Evolutionary conservation across 1,140 invertebrate species (phyloP).

Genomic region (Halictus rubicundus): DNA sequence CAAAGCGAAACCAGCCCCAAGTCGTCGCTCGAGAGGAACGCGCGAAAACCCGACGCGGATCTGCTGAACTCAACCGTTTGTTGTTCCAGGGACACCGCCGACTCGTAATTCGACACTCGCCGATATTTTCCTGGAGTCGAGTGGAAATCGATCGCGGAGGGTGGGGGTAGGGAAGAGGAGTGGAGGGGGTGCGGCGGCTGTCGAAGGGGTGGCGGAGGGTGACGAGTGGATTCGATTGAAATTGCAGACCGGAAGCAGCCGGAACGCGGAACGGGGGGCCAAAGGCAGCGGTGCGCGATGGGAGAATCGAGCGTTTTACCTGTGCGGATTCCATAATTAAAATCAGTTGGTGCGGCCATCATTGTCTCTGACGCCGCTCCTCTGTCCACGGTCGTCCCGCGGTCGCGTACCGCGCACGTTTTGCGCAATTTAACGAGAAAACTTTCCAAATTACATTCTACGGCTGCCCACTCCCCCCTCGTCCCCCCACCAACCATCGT

Average conservation of each 20-base stretch:
- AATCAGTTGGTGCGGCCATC: constrained; percentile 64
- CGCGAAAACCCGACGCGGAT: not conserved
- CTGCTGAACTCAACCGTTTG: constrained; percentile 9
- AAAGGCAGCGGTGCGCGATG: constrained; percentile 20
- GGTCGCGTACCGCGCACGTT: constrained; percentile 54
- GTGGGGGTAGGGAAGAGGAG: too few species aligned
- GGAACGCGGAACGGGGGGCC: constrained; percentile 2
- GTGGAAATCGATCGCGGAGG: constrained; percentile 59
- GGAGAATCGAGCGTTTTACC: constrained; percentile 60
- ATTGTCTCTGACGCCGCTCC: constrained; percentile 43
- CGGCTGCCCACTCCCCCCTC: not conserved
- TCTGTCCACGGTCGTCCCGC: constrained; percentile 44
- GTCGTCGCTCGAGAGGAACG: not conserved
- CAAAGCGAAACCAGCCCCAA: too few species aligned
- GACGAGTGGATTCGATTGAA: constrained; percentile 39
- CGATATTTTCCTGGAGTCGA: constrained; percentile 57
- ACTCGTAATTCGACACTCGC: constrained; percentile 54
- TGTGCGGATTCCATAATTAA: constrained; percentile 70
- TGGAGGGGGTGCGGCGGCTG: constrained; percentile 15
- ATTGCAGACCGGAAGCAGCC: constrained; percentile 28
- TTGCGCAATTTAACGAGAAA: constrained; percentile 76
- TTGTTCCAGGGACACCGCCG: constrained; percentile 11
- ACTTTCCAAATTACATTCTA: constrained; percentile 76
- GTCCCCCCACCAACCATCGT: not conserved
- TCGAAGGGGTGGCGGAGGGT: constrained; percentile 13